A percentile compares a stretch with the other conserved stretches of the same genome.
These are phyloP conservation scores for Zootoca vivipara DNA, from an alignment of 2,113 vertebrate species.

Conservation along the genomic window DNA sequence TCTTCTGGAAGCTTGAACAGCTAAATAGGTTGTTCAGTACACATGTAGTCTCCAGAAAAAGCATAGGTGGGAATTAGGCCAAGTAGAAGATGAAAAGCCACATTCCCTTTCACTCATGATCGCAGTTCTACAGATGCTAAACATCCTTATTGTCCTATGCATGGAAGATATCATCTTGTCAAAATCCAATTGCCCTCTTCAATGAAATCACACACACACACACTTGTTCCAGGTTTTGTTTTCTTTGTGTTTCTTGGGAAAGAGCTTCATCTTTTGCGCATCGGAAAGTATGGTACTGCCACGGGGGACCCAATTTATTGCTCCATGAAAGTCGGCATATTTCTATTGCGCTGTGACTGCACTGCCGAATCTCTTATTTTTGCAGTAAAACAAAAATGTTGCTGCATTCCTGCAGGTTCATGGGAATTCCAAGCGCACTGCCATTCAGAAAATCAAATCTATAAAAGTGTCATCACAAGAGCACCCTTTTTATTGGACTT, in stretches of 20 bases:
- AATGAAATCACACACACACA: neutral
- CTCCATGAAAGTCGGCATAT: neutral
- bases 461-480: neutral
- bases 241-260: neutral
- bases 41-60: neutral
- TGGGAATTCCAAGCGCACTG: neutral
- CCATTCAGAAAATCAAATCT: conserved; percentile 19
- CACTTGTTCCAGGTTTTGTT: neutral
- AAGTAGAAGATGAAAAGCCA: neutral
- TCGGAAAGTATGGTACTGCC: neutral
- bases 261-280: accelerated
- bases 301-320: neutral
- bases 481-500: conserved; percentile 2
- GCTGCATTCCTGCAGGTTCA: neutral
- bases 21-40: neutral
- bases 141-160: neutral
- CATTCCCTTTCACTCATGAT: neutral
- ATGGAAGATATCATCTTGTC: neutral
- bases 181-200: neutral
- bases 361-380: neutral
- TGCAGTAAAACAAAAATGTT: neutral
- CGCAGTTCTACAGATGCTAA: neutral
- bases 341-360: neutral
- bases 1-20: neutral
- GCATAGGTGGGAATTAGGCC: neutral